phyloP scores from a whole-genome alignment of 2,113 vertebrate genomes.

The Arizona elegans region DNA sequence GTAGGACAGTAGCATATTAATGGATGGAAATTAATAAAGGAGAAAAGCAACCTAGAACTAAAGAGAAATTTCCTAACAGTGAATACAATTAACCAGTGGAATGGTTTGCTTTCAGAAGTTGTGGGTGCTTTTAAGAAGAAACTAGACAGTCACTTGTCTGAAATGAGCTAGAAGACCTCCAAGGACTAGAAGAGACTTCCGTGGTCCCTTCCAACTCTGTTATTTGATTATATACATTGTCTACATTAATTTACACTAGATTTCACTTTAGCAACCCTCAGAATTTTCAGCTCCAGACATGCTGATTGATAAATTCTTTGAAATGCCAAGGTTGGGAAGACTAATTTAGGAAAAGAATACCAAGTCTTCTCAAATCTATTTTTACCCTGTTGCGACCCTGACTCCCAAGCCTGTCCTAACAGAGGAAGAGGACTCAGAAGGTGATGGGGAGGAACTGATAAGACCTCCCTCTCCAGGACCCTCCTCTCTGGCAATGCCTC shows the following conservation, averaged over 20 bases:
- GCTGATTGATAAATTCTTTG: not conserved
- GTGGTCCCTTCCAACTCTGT: not conserved
- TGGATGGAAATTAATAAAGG: not conserved
- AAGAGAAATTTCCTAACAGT: not conserved
- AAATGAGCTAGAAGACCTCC: not conserved
- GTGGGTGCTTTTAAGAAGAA: not conserved
- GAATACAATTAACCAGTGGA: not conserved
- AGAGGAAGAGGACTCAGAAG: too few species aligned
- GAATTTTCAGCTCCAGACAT: not conserved
- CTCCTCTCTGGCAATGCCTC: too few species aligned
- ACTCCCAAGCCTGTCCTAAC: too few species aligned
- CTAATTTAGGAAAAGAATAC: not conserved
- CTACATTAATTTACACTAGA: not conserved
- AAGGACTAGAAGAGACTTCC: not conserved
- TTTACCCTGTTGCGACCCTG: not conserved
- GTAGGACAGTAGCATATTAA: not conserved
- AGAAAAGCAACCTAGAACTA: not conserved
- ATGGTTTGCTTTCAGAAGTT: not conserved
- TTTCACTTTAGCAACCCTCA: not conserved
- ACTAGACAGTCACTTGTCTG: not conserved
- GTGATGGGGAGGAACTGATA: too few species aligned
- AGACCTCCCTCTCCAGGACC: too few species aligned
- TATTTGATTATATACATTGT: not conserved
- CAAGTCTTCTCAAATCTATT: not conserved
- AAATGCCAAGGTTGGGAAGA: not conserved